A percentile compares a stretch with the other conserved stretches of the same genome.
Evolutionary conservation across 2,888 invertebrate genomes (phyloP).

Genomic region (Apamea sordens): DNA sequence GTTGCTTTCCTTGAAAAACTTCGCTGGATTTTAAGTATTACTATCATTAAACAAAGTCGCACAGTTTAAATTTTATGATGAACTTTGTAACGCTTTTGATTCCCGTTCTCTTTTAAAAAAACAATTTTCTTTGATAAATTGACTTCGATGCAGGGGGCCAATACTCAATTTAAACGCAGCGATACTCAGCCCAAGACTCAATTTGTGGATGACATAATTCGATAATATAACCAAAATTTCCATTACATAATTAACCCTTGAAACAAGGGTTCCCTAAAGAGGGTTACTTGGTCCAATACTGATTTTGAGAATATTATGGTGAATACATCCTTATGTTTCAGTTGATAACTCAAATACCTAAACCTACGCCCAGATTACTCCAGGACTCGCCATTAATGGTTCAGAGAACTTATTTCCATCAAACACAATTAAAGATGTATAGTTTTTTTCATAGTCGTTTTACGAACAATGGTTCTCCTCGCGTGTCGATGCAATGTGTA

Average conservation of each 20-base stretch:
- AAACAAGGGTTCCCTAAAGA: background rate
- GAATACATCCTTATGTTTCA: background rate
- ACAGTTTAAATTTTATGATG: background rate
- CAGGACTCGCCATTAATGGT: slow-evolving; percentile 18
- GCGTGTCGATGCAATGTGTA: slow-evolving; percentile 73
- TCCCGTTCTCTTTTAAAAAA: background rate
- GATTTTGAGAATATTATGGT: background rate
- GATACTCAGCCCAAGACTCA: background rate
- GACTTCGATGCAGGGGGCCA: background rate
- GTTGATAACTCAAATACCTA: background rate
- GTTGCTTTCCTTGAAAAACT: background rate
- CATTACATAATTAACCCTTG: background rate
- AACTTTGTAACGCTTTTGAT: background rate
- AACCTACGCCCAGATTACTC: background rate
- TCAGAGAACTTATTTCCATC: slow-evolving; percentile 43
- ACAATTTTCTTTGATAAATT: background rate
- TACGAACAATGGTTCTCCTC: slow-evolving; percentile 70
- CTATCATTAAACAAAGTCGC: background rate
- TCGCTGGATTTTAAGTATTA: background rate
- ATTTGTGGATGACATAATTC: background rate
- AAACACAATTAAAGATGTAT: slow-evolving; percentile 69
- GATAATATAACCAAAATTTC: background rate
- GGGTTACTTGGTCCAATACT: slow-evolving; percentile 1
- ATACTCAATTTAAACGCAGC: too few relatives aligned
- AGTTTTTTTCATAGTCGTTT: slow-evolving; percentile 60